Conservation (phyloP, 2,797 vertebrate genomes). For the Columba guinea region DNA sequence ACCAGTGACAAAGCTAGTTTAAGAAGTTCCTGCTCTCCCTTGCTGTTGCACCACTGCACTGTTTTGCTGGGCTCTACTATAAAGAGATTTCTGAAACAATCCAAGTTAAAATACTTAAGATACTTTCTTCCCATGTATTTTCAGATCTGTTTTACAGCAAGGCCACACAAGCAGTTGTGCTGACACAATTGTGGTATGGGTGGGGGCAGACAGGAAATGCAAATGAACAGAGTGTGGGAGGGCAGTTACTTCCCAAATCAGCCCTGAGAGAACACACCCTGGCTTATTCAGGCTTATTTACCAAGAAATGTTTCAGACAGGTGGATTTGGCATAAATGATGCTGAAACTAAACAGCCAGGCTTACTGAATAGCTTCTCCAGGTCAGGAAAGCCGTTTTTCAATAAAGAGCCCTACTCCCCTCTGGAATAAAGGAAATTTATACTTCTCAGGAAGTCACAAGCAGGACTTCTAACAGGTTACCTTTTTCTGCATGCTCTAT, state of each 20-base stretch:
- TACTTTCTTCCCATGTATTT: not conserved
- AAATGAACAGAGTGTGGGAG: not conserved
- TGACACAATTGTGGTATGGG: conserved; percentile 6
- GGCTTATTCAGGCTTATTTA: not conserved
- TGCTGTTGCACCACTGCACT: not conserved
- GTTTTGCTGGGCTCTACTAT: not conserved
- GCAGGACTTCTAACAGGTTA: conserved; percentile 36
- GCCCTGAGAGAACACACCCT: not conserved
- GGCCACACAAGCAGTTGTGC: not conserved
- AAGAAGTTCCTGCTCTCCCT: not conserved
- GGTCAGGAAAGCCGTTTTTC: not conserved
- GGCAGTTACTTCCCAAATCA: conserved; percentile 9
- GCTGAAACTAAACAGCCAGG: not conserved
- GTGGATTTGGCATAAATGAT: not conserved
- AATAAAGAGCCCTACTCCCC: not conserved
- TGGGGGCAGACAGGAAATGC: conserved; percentile 23
- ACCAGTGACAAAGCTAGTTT: not conserved
- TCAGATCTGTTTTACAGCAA: conserved; percentile 10
- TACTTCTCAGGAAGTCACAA: not conserved
- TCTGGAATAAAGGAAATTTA: not conserved
- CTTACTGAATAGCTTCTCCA: not conserved
- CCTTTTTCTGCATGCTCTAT: conserved; percentile 97
- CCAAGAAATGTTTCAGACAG: not conserved
- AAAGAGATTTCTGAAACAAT: conserved; percentile 8
- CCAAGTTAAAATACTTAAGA: not conserved